These are phyloP conservation scores for Cygnus olor DNA, from an alignment of 2,797 vertebrate species.

Conservation along the genomic window DNA sequence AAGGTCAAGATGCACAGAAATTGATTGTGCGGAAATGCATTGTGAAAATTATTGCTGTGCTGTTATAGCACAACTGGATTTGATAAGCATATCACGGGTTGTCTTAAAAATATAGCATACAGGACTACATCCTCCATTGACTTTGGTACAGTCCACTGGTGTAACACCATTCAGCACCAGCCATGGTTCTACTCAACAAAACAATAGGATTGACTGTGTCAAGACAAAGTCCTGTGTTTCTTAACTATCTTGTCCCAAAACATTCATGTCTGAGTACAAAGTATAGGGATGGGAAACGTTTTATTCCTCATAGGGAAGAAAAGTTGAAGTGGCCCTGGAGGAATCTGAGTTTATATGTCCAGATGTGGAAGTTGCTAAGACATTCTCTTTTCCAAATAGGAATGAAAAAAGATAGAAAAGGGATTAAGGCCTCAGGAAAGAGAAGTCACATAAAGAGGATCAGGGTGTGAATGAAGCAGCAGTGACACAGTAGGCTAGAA, in stretches of 20 bases:
- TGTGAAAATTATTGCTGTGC: neutral
- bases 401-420: neutral
- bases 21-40: neutral
- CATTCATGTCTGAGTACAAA: neutral
- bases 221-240: neutral
- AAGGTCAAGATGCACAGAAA: neutral
- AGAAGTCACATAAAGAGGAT: neutral
- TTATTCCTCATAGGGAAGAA: neutral
- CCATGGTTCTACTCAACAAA: neutral
- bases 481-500: constrained; percentile 1
- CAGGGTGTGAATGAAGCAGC: neutral
- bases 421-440: neutral
- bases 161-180: neutral
- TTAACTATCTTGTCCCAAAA: neutral
- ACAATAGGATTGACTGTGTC: neutral
- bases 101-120: neutral
- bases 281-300: neutral
- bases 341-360: neutral
- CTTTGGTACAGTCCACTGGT: neutral
- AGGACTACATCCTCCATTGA: neutral
- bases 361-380: neutral
- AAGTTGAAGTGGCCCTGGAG: neutral
- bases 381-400: neutral
- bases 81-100: neutral
- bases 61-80: neutral